Base-by-base conservation (phyloP, 2,113 vertebrate species). In the Cyprinodon brontotheroides region DNA sequence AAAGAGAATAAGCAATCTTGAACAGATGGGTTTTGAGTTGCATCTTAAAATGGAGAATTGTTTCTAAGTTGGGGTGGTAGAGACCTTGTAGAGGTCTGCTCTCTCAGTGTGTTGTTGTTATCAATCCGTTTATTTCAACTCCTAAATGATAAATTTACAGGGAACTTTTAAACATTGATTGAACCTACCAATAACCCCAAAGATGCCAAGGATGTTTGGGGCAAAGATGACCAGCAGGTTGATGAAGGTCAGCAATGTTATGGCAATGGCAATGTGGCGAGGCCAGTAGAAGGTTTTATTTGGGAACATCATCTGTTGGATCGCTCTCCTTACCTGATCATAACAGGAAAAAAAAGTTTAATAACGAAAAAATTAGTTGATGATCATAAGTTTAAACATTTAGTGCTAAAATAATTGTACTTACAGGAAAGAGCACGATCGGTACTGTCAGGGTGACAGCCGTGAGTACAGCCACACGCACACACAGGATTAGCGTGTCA, bases 201-300 rank as follows among this genome's bases (percentile, higher is more conserved):
- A 99, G 94, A 99, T 99, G 82, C 97, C 98, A 0, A 99, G 91
- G 89, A 99, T 99, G 88, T 96, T 97, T 39, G 98, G 98, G 40
- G 97, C 98, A 2, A 99, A 99, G 91, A 99, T 99, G 82, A 99
- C 98, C 45, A 99, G 93, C 70, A 99, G 86, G 91, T 99, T 99
- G 92, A 99, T 99, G 66, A 94, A 91, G 0, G 94, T 95, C 75
- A 99, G 96, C 76, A 99, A 94, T 66, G 87, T 7, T 20, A 93
- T 15, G 0, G 98, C 98, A 0, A 99, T 99, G 83, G 92, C 80
- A 0, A 91, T 75, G 22, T 99, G 98, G 61, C 97, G 95, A 61
- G 96, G 89, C 98, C 98, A 99, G 86, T 94, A 95, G 93, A 99
- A 99, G 60, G 97, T 96, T 91, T 96, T 97, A 86, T 96, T 95